Percentiles rank a stretch among this genome's conserved stretches.
Evolutionary conservation across 2,113 vertebrate genomes (phyloP).

Genomic region (Python bivittatus): DNA sequence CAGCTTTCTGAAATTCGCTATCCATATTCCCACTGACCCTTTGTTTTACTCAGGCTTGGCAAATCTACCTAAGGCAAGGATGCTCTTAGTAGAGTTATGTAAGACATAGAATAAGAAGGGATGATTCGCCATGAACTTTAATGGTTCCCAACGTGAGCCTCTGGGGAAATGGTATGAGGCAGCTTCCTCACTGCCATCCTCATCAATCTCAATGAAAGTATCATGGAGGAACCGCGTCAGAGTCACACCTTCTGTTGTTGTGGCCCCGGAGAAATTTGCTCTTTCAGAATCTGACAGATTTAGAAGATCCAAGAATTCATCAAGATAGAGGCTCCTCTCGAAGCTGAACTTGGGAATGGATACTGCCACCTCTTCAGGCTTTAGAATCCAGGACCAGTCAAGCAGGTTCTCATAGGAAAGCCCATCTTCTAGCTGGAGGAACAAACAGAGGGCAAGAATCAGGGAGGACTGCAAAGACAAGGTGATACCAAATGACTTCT

Average conservation of each 20-base stretch:
- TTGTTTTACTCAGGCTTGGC: background rate
- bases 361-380: conserved; percentile 56
- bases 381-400: conserved; percentile 66
- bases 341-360: conserved; percentile 73
- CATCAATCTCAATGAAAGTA: background rate
- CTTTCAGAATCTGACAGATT: conserved; percentile 68
- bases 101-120: background rate
- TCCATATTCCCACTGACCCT: background rate
- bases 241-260: background rate
- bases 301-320: conserved; percentile 53
- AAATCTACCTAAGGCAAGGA: background rate
- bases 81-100: background rate
- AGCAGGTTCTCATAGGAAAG: conserved; percentile 60
- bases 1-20: background rate
- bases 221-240: background rate
- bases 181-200: background rate
- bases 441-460: background rate
- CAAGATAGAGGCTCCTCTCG: conserved; percentile 64
- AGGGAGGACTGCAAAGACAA: background rate
- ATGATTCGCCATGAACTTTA: background rate
- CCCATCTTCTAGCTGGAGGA: conserved; percentile 60
- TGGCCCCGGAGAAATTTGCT: conserved; percentile 63
- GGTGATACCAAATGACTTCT: background rate
- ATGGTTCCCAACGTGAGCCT: background rate
- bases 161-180: background rate